A percentile compares a stretch with the other conserved stretches of the same genome.
phyloP scores from a whole-genome alignment of 2,797 vertebrate genomes.

The Ceryle rudis region DNA sequence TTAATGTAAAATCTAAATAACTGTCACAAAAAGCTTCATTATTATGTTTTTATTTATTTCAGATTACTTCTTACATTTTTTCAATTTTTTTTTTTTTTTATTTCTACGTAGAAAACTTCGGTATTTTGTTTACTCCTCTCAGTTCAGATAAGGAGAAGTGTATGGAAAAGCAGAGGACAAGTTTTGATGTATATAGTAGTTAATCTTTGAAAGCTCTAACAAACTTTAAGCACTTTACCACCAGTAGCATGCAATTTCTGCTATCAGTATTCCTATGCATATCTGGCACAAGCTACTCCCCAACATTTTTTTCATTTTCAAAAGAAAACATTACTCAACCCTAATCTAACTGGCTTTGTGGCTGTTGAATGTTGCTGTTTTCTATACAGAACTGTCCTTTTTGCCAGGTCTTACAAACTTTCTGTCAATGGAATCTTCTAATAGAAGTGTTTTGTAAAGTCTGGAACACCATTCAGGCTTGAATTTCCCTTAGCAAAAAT shows the following conservation, averaged over 20 bases:
- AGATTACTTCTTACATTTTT: not conserved
- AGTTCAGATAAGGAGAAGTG: not conserved
- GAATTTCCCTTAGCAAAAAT: not conserved
- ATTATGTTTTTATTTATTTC: not conserved
- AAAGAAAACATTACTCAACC: not conserved
- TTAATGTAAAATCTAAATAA: not conserved
- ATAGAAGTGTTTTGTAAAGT: not conserved
- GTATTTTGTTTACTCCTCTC: rapidly evolving
- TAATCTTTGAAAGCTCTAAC: not conserved
- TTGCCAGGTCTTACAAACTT: not conserved
- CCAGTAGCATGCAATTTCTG: not conserved
- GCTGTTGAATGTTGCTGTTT: not conserved
- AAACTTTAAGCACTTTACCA: not conserved
- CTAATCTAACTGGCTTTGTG: not conserved
- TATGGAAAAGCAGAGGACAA: not conserved
- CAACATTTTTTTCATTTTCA: not conserved
- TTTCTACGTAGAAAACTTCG: not conserved
- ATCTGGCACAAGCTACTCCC: not conserved
- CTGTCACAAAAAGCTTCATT: not conserved
- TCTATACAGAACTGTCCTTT: not conserved
- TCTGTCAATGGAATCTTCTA: not conserved
- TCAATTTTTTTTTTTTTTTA: not conserved
- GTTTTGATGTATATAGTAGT: not conserved
- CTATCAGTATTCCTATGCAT: not conserved
- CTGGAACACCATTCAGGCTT: not conserved